Base-by-base conservation (phyloP, 2,797 vertebrate genomes). In the Xyrichtys novacula region DNA sequence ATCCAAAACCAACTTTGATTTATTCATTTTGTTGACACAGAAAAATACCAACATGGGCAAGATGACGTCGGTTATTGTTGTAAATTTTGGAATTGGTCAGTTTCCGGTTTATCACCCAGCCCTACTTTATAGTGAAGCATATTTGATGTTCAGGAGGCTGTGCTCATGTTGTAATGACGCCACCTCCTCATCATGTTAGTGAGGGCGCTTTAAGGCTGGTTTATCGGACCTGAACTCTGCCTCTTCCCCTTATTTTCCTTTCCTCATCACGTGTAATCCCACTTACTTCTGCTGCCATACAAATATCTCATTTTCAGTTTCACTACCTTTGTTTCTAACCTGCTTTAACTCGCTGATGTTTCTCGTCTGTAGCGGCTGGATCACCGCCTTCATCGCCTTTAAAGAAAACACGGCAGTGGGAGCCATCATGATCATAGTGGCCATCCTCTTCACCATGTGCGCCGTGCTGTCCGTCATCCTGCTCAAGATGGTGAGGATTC, bases 341-440 rank as follows among this genome's bases (percentile, higher is more conserved):
- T 29, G 19, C 17, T 58, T 10, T 73, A 43, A 42, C 16, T 26
- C 4, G 11, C 11, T n/a, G 7, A 2, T 61, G 29, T 72, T 34
- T 80, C 55, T 83, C 72, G 22, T 26, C 66, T 77, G 0, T 84
- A 99, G 97, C 1, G 97, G 98, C 1, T 99, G 98, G 98, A 97
- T 99, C 4, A 32, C 92, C 2, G 93, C 96, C 1, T 74, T 98
- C 25, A 64, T 88, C 0, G 32, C 74, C 17, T 25, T 95, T 15
- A 0, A 14, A 0, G 0, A 0, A 0, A 88, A 94, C 83, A 11
- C 88, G 69, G 88, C 96, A 0, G 96, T 96, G 72, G 87, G 86
- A 0, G 65, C 91, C 50, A 95, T 99, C 78, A 98, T 99, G 98
- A 93, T 97, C 84, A 92, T 97, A 46, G 97, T 98, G 83, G 95